Evolutionary conservation across 2,888 invertebrate genomes (phyloP).

Genomic region (Pristionchus japonicus): DNA sequence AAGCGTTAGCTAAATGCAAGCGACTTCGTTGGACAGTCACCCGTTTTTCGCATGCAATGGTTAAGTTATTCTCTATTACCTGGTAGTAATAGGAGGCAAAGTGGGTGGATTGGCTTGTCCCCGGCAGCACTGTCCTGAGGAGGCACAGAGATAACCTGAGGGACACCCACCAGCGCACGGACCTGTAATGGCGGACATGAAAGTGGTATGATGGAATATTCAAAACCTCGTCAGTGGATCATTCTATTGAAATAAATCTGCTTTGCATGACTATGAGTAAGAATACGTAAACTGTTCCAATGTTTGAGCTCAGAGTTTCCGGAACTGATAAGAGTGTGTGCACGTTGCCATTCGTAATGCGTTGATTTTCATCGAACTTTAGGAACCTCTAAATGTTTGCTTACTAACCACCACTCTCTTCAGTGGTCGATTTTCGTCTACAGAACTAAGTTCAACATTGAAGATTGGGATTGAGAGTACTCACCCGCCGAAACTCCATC

Average conservation of each 20-base stretch:
- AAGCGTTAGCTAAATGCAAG: background rate
- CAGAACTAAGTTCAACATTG: background rate
- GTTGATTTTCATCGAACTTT: no score
- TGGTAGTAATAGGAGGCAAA: background rate
- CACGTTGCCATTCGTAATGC: no score
- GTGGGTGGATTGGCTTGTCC: background rate
- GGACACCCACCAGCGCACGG: background rate
- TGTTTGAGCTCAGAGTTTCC: background rate
- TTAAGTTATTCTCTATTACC: background rate
- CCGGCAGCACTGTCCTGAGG: conserved; percentile 22
- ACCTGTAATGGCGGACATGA: background rate
- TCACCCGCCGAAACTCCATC: conserved; percentile 31
- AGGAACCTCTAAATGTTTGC: no score
- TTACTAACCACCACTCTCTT: no score
- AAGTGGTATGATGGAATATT: no score
- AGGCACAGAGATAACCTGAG: conserved; percentile 14
- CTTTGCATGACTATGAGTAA: no score
- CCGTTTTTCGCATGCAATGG: background rate
- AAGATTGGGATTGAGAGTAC: background rate
- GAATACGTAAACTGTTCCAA: no score
- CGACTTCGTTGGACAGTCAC: no score
- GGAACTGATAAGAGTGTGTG: background rate
- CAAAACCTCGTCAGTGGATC: no score
- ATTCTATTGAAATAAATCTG: no score
- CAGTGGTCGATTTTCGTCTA: no score